Conservation (phyloP, 2,888 invertebrate species). For the Eristalis tenax region DNA sequence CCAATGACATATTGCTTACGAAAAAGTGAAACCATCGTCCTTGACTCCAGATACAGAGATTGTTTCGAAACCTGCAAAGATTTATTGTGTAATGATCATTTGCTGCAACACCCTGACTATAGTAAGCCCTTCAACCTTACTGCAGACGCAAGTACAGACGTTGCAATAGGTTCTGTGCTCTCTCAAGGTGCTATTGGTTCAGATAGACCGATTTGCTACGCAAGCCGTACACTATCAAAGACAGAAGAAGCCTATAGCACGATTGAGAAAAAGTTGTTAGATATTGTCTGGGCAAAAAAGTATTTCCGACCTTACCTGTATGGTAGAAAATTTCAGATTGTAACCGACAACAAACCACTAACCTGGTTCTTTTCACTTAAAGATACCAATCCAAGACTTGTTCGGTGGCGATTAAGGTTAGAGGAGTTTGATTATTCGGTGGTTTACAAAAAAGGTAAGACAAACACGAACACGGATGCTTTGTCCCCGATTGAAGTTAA, state of each 20-base stretch:
- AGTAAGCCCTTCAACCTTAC: neutral
- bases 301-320: neutral
- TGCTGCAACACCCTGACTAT: neutral
- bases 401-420: slow-evolving; percentile 8
- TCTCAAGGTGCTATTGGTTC: neutral
- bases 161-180: neutral
- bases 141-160: neutral
- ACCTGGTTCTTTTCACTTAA: neutral
- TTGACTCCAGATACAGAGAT: neutral
- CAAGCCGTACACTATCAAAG: neutral
- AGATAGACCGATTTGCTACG: neutral
- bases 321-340: neutral
- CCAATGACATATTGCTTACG: neutral
- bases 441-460: slow-evolving; percentile 12
- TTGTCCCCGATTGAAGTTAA: slow-evolving; percentile 3
- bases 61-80: neutral
- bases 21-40: neutral
- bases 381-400: slow-evolving; percentile 7
- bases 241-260: neutral
- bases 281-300: neutral
- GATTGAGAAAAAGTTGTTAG: neutral
- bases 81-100: neutral
- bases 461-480: slow-evolving; percentile 2
- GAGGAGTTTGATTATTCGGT: slow-evolving; percentile 1
- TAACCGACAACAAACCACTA: neutral